phyloP scores from a whole-genome alignment of 2,113 vertebrate genomes.

The Nothocercus julius region DNA sequence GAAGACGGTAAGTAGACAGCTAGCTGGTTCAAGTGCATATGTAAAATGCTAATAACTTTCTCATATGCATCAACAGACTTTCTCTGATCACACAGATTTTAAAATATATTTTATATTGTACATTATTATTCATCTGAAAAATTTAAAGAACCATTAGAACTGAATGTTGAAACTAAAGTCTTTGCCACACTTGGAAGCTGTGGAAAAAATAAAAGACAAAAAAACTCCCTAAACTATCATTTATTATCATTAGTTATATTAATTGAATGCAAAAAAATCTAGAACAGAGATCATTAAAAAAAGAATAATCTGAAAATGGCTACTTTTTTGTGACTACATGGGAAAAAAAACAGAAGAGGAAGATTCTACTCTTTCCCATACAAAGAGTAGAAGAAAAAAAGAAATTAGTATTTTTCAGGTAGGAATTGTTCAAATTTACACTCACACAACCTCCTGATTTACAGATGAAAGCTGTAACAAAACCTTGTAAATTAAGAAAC shows the following conservation, averaged over 20 bases:
- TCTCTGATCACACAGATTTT: neutral
- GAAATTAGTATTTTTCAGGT: neutral
- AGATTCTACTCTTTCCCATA: neutral
- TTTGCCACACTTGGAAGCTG: neutral
- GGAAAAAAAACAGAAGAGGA: neutral
- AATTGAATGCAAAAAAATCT: neutral
- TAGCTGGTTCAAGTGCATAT: neutral
- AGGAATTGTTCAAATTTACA: neutral
- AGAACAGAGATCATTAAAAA: neutral
- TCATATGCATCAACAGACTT: neutral
- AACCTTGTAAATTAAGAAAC: neutral
- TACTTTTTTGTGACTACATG: neutral
- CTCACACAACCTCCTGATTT: neutral
- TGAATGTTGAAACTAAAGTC: neutral
- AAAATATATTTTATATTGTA: neutral
- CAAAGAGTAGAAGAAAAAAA: neutral
- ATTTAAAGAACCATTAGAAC: slow-evolving; percentile 34
- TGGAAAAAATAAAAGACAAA: neutral
- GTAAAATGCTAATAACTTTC: neutral
- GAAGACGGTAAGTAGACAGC: neutral
- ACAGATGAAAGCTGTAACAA: slow-evolving; percentile 3
- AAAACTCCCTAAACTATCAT: neutral
- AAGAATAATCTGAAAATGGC: neutral
- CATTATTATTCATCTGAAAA: slow-evolving; percentile 1
- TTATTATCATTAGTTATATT: neutral